Evolutionary conservation across 2,888 invertebrate species (phyloP).

Genomic region (Galerucella pusilla): DNA sequence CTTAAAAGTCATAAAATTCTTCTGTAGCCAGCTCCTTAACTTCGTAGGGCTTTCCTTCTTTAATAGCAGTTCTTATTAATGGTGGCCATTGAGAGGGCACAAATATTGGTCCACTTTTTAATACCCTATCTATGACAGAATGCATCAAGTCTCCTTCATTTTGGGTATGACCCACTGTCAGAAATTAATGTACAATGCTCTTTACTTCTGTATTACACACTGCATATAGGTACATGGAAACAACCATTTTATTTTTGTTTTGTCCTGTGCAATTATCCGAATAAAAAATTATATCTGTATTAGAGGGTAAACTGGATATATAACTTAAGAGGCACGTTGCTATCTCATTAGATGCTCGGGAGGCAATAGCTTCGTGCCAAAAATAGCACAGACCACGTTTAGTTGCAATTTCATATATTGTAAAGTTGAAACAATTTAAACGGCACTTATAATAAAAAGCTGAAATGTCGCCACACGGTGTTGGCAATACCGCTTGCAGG

Average conservation of each 20-base stretch:
- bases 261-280: constrained; percentile 27
- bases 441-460: constrained; percentile 25
- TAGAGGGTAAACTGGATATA: constrained; percentile 6
- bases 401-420: constrained; percentile 33
- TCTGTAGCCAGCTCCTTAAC: constrained; percentile 1
- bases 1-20: too few relatives aligned
- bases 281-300: constrained; percentile 29
- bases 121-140: constrained; percentile 12
- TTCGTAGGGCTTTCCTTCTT: constrained; percentile 38
- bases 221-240: constrained; percentile 34
- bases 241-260: constrained; percentile 35
- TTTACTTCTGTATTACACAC: constrained; percentile 19
- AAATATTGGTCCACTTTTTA: constrained; percentile 28
- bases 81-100: constrained; percentile 26
- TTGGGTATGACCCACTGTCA: constrained; percentile 31
- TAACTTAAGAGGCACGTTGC: constrained; percentile 31
- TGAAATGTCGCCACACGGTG: constrained; percentile 19
- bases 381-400: constrained; percentile 27
- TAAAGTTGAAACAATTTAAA: constrained; percentile 33
- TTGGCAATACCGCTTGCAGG: constrained; percentile 7
- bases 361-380: constrained; percentile 18
- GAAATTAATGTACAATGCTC: constrained; percentile 26
- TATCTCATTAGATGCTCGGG: constrained; percentile 15
- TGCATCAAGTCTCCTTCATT: constrained; percentile 22
- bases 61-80: constrained; percentile 34